phyloP scores from a whole-genome alignment of 2,113 vertebrate species.

The Antidorcas marsupialis region DNA sequence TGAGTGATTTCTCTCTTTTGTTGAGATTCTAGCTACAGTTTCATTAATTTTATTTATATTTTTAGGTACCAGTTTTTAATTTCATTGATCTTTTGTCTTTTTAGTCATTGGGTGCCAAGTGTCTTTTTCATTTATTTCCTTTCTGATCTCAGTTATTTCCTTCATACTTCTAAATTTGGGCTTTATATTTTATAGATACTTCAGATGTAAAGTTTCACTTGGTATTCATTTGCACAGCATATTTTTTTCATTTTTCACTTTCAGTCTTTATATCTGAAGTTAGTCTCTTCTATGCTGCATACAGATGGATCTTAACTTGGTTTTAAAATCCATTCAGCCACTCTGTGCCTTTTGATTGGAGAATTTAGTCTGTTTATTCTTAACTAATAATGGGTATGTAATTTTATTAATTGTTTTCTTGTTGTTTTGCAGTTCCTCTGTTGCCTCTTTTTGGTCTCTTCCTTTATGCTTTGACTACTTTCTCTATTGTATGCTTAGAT shows the following conservation, averaged over 20 bases:
- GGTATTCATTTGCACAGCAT: background rate
- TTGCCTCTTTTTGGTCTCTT: background rate
- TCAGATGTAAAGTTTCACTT: background rate
- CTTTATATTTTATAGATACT: background rate
- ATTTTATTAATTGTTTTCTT: background rate
- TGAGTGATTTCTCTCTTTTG: background rate
- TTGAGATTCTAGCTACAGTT: background rate
- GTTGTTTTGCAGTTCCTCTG: background rate
- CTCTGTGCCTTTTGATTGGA: background rate
- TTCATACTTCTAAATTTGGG: background rate
- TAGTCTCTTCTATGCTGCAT: background rate
- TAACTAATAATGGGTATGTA: background rate
- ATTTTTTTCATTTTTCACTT: background rate
- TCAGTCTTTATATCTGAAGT: background rate
- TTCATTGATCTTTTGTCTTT: background rate
- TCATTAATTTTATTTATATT: background rate
- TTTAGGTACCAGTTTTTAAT: background rate
- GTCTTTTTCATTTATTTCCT: background rate
- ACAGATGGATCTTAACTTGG: background rate
- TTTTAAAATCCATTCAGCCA: background rate
- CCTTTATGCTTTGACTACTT: background rate
- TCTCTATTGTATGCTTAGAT: background rate
- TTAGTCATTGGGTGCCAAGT: background rate
- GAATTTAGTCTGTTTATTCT: background rate
- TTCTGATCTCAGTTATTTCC: background rate